Base-by-base conservation (phyloP, 2,888 invertebrate genomes). In the Phyllotreta cruciferae region DNA sequence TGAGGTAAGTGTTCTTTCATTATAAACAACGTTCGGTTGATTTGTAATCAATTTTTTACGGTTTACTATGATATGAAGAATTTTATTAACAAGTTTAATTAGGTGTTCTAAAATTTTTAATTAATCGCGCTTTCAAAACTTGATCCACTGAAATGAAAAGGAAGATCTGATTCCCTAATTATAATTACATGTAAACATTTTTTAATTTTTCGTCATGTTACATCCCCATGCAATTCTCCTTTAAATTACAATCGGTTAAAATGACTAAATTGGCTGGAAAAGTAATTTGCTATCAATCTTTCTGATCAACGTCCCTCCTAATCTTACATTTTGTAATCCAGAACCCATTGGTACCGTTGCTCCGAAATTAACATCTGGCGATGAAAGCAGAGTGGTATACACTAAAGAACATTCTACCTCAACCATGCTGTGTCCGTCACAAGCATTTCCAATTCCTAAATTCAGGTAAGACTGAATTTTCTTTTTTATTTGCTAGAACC, bases 271-370 rank as follows among this genome's bases (percentile, higher is more conserved):
- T 24, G 24, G 24, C 24, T 24, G 24, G n/a, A n/a, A n/a, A n/a
- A n/a, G n/a, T n/a, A 24, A 24, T 24, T 24, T 3, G 1, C 24
- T 24, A 24, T 3, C 24, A 3, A 24, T 24, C 24, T 24, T 4
- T 24, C 24, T 4, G 24, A 24, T 24, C 24, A 4, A 24, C 24
- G 24, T 24, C 4, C 47, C 34, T 47, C 47, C 24, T 47, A 47
- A 47, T 9, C 6, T 13, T 13, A 10, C 1, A 44, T 52, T 61
- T 54, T 60, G 52, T 63, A 50, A 56, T 69, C 45, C 80, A 90
- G 90, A 92, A 85, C 92, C 92, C 73, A 87, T 91, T 83, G 90
- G 90, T 82, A 89, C 89, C 79, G 88, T 90, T 66, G 85, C 87
- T 70, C 90, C 90, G 68, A 90, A 89, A 73, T 77, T 83, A 64